phyloP scores from a whole-genome alignment of 2,888 invertebrate genomes.

The Aleiodes testaceus region DNA sequence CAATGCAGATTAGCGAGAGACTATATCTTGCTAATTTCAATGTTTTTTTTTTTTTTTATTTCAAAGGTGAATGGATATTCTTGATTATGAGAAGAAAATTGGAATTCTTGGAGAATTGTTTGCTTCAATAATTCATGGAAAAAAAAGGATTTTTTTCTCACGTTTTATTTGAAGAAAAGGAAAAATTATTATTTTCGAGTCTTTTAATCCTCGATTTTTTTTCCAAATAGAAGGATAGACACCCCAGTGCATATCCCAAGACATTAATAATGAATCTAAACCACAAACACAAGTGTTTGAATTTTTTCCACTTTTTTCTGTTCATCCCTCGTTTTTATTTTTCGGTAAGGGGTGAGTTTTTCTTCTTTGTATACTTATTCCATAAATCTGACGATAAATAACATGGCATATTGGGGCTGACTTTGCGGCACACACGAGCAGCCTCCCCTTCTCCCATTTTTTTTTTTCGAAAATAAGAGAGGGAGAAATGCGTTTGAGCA shows the following conservation, averaged over 20 bases:
- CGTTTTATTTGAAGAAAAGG: too few species aligned
- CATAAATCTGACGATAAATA: constrained; percentile 73
- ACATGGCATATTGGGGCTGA: constrained; percentile 66
- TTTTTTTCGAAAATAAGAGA: constrained; percentile 37
- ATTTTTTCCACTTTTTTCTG: constrained; percentile 32
- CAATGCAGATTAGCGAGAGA: constrained; percentile 69
- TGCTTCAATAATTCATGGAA: too few species aligned
- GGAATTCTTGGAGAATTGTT: too few species aligned
- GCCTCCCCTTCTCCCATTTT: constrained; percentile 13
- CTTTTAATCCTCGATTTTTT: too few species aligned
- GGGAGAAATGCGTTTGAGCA: constrained; percentile 68
- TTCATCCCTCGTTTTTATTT: constrained; percentile 34
- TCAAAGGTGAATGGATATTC: too few species aligned
- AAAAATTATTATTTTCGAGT: too few species aligned
- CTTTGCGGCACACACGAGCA: constrained; percentile 44
- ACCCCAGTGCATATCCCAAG: constrained; percentile 18
- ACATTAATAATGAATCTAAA: constrained; percentile 61
- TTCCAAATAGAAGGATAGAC: neutral
- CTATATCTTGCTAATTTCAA: constrained; percentile 14
- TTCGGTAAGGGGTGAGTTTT: constrained; percentile 46
- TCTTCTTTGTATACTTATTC: constrained; percentile 63
- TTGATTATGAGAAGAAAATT: too few species aligned
- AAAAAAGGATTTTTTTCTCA: too few species aligned
- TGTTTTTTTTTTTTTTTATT: neutral
- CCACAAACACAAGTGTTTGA: constrained; percentile 48